Evolutionary conservation across 1,140 invertebrate genomes (phyloP).

Genomic region (Neodiprion lecontei): DNA sequence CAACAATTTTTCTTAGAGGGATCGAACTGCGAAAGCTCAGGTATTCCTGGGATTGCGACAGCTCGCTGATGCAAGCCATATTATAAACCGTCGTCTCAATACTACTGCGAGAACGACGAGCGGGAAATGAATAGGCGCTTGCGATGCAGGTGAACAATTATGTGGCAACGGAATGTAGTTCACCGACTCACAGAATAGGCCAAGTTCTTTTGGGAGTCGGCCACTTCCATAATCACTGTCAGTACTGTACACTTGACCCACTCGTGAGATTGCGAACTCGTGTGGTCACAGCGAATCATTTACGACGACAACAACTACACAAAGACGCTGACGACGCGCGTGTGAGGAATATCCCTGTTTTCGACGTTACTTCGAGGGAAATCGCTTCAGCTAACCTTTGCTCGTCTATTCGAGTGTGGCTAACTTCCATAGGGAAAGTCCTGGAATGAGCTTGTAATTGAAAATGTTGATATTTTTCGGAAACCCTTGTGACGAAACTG

Average conservation of each 20-base stretch:
- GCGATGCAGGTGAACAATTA: neutral
- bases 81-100: constrained; percentile 57
- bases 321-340: neutral
- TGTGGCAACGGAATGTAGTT: neutral
- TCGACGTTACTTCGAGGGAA: neutral
- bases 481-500: neutral
- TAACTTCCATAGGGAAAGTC: neutral
- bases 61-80: constrained; percentile 74
- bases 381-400: neutral
- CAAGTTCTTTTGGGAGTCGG: neutral
- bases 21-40: constrained; percentile 85
- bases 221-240: neutral
- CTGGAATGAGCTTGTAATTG: neutral
- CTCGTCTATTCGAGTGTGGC: neutral
- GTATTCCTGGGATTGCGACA: constrained; percentile 82
- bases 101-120: constrained; percentile 23
- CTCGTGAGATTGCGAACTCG: neutral
- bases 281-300: neutral
- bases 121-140: neutral
- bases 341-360: neutral
- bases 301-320: neutral
- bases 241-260: neutral
- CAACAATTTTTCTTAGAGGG: constrained; percentile 80
- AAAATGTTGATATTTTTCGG: neutral
- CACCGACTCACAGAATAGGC: neutral